Evolutionary conservation across 2,888 invertebrate genomes (phyloP), one percentile per base, ranked within the genome.

Genomic region (Dicyrtomina minuta): DNA sequence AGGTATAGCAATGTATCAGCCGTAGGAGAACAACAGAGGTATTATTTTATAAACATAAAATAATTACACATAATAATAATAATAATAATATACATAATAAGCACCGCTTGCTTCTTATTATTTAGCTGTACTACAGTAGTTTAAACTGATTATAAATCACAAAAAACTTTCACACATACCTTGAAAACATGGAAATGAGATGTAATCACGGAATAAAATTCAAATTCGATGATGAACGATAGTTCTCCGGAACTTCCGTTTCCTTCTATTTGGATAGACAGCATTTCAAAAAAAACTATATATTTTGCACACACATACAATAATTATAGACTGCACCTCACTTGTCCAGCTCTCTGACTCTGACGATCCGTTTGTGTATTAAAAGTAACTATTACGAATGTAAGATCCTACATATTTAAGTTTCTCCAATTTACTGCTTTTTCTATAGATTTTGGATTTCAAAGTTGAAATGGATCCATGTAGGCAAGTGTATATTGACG

Each of bases 151-250:
- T 8, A 46, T 46, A 46, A 46, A 46, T n/a, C 46, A 46, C 46
- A 46, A 43, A 43, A 43, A 46, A 46, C n/a, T 33, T 39, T 12
- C 6, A 10, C 24, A 58, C 58, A 13, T 39, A 58, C 58, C 17
- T 58, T 39, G 20, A 58, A 58, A 58, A 58, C n/a, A 20, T 33
- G 58, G 27, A 39, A 58, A 41, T 58, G 41, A 12, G 15, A 33
- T 26, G 33, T 39, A 39, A 58, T 58, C 58, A 58, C 58, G 41
- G 41, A 58, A 5, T 58, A n/a, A 17, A 56, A 12, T 56, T 27
- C 20, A 24, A 17, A 22, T 53, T 22, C 53, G 24, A 53, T 53
- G 24, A 53, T 53, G 33, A 24, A 22, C 53, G 20, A 22, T 53
- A 24, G 53, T 3, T 33, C 56, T 56, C 26, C 58, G 26, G 27